Evolutionary conservation across 2,888 invertebrate genomes (phyloP).

Genomic region (Machimus rusticus): DNA sequence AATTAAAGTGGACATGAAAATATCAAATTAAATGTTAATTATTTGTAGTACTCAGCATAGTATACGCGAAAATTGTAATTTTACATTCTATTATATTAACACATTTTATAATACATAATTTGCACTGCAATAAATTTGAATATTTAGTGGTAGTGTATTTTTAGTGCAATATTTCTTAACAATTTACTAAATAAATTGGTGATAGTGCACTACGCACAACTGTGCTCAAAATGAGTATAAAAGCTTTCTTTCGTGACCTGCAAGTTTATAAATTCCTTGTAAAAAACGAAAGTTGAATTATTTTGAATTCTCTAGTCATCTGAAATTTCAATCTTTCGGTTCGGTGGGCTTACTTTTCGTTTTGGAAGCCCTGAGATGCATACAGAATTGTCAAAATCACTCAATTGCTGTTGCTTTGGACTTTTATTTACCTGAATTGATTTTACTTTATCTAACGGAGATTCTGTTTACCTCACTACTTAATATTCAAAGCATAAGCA

Average conservation of each 20-base stretch:
- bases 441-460: neutral
- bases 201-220: too few species aligned
- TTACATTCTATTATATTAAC: too few species aligned
- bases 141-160: too few species aligned
- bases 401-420: neutral
- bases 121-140: too few species aligned
- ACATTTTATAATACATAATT: too few species aligned
- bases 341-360: neutral
- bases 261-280: neutral
- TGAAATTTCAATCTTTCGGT: neutral
- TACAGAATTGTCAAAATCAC: neutral
- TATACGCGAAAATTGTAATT: too few species aligned
- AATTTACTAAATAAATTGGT: too few species aligned
- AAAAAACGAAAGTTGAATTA: slow-evolving; percentile 1
- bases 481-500: neutral
- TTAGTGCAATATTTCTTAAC: too few species aligned
- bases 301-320: neutral
- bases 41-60: too few species aligned
- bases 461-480: neutral
- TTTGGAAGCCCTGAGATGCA: neutral
- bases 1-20: too few species aligned
- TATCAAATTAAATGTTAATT: too few species aligned
- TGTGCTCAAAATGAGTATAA: neutral
- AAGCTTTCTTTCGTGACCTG: neutral
- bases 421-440: neutral